phyloP scores from a whole-genome alignment of 2,888 invertebrate genomes.

The Loripinus fragilis region DNA sequence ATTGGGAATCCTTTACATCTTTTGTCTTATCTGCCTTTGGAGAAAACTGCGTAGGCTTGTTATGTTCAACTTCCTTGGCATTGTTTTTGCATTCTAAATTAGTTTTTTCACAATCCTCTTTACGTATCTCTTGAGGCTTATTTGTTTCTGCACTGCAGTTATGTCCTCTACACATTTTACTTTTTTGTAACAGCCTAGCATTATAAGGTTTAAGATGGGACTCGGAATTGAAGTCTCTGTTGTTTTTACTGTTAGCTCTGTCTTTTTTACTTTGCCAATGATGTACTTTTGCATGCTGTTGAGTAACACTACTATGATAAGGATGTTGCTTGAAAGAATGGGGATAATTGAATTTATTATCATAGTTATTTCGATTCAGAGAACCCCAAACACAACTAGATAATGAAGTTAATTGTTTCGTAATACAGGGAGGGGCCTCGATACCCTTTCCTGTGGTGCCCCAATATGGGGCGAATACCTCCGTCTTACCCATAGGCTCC shows the following conservation, averaged over 20 bases:
- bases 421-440: neutral
- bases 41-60: too few relatives aligned
- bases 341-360: neutral
- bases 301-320: neutral
- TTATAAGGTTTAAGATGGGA: slow-evolving; percentile 48
- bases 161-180: slow-evolving; percentile 17
- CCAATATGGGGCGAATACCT: neutral
- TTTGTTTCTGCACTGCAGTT: neutral
- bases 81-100: too few relatives aligned
- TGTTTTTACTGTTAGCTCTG: neutral
- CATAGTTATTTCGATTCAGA: slow-evolving; percentile 8
- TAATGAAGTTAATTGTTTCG: slow-evolving; percentile 5
- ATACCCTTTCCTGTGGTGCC: neutral
- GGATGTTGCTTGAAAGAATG: neutral
- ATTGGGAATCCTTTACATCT: too few relatives aligned
- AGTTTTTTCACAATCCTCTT: neutral
- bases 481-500: neutral
- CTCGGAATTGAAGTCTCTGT: slow-evolving; percentile 11
- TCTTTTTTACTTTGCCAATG: neutral
- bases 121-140: neutral
- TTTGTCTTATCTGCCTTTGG: neutral
- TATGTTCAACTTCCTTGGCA: too few relatives aligned
- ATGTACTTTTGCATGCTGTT: neutral
- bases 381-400: slow-evolving; percentile 25
- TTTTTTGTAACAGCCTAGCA: slow-evolving; percentile 49